phyloP scores from a whole-genome alignment of 2,113 vertebrate genomes.

The Sceloporus undulatus region DNA sequence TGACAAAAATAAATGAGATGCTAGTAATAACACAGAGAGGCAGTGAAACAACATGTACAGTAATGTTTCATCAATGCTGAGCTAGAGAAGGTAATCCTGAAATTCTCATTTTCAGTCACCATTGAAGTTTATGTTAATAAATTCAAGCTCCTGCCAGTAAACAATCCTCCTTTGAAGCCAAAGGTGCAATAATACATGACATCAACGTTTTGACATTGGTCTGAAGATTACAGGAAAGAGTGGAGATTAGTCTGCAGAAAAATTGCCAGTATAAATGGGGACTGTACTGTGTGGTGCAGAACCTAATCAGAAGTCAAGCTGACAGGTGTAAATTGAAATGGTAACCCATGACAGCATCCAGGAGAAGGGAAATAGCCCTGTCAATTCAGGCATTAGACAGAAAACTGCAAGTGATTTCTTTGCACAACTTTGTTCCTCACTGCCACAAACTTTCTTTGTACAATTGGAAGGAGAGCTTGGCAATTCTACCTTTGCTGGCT shows the following conservation, averaged over 20 bases:
- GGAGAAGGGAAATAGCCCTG: background rate
- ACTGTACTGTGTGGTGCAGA: background rate
- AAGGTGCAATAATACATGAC: background rate
- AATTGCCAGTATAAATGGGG: background rate
- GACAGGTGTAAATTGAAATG: conserved; percentile 6
- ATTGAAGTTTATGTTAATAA: conserved; percentile 2
- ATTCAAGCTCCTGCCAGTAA: conserved; percentile 4
- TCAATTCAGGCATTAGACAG: conserved; percentile 19
- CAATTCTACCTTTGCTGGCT: no score
- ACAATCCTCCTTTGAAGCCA: conserved; percentile 21
- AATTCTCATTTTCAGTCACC: conserved; percentile 5
- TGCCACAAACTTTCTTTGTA: background rate
- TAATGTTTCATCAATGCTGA: conserved; percentile 29
- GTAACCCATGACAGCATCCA: background rate
- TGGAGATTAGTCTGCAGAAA: background rate
- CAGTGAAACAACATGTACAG: conserved; percentile 8
- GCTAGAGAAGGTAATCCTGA: conserved; percentile 23
- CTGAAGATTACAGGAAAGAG: conserved; percentile 22
- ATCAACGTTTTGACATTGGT: background rate
- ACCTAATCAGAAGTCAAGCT: conserved; percentile 5
- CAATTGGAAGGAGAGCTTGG: background rate
- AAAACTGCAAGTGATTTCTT: background rate
- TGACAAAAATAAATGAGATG: conserved; percentile 5
- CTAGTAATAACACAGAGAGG: conserved; percentile 49
- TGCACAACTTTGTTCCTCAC: background rate